phyloP scores from a whole-genome alignment of 2,888 invertebrate species.

The Tromatobia lineatoria region DNA sequence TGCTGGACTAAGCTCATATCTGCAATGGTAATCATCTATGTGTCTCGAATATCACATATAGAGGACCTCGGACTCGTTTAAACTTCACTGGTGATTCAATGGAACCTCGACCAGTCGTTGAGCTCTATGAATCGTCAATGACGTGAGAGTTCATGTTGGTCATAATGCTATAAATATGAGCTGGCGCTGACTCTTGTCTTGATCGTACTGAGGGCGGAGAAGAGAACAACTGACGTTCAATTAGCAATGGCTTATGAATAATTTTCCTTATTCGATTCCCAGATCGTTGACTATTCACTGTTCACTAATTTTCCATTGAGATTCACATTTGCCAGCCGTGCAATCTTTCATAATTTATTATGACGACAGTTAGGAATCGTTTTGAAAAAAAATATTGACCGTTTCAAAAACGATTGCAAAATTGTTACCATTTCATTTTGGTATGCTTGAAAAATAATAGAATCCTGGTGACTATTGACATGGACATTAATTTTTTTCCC shows the following conservation, averaged over 20 bases:
- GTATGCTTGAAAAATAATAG: no score
- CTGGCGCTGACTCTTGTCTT: background rate
- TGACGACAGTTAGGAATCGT: background rate
- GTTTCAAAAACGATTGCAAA: no score
- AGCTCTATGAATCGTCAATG: constrained; percentile 20
- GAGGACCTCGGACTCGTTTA: constrained; percentile 4
- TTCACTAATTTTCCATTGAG: constrained; percentile 19
- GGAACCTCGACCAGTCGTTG: background rate
- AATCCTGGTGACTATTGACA: no score
- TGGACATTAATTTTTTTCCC: no score
- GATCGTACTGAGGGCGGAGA: background rate
- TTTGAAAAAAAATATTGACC: background rate
- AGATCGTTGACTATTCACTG: constrained; percentile 30
- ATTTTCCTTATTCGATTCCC: constrained; percentile 23
- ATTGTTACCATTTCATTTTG: no score
- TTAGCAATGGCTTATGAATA: constrained; percentile 35
- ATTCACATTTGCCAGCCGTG: background rate
- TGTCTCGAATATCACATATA: background rate
- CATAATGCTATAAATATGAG: constrained; percentile 24
- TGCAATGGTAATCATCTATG: background rate
- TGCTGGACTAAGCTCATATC: background rate
- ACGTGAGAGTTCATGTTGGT: background rate
- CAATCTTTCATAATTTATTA: background rate
- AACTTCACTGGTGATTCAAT: constrained; percentile 1
- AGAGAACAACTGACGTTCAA: constrained; percentile 28